A percentile compares a stretch with the other conserved stretches of the same genome.
These are phyloP conservation scores for Melanotaenia parkinsoni DNA, from an alignment of 2,797 vertebrate genomes.

Conservation along the genomic window DNA sequence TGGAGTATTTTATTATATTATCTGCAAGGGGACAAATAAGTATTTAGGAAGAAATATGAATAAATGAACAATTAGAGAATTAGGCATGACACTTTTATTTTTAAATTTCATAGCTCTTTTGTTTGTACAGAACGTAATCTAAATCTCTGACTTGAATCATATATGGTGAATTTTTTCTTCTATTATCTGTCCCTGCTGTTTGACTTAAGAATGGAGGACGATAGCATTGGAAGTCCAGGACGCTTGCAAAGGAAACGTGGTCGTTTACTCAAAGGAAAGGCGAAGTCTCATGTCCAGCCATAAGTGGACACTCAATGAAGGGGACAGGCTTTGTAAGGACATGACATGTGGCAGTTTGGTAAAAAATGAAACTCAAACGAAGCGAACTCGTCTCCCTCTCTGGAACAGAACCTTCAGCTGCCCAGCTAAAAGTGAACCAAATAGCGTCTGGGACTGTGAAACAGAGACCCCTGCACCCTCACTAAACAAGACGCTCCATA, in stretches of 20 bases:
- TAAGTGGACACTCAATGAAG: conserved; percentile 6
- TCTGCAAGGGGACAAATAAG: no score
- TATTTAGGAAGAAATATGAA: no score
- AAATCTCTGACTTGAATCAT: not conserved
- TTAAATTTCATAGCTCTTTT: not conserved
- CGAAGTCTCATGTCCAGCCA: not conserved
- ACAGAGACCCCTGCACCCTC: accelerated
- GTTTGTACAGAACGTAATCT: not conserved
- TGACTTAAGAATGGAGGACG: conserved; percentile 42
- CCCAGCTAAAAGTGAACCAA: accelerated
- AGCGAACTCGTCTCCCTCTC: not conserved
- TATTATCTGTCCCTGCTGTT: not conserved
- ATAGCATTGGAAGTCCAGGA: conserved; percentile 5
- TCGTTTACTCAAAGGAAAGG: accelerated
- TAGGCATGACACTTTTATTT: not conserved
- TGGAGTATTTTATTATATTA: not conserved
- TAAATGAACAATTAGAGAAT: not conserved
- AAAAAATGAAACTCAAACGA: accelerated
- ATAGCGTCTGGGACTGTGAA: conserved; percentile 71
- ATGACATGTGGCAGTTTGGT: conserved; percentile 48
- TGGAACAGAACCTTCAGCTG: conserved; percentile 54
- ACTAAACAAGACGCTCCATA: not conserved
- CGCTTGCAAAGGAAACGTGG: conserved; percentile 60
- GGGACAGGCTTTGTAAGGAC: conserved; percentile 33
- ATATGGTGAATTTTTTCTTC: not conserved